Base-by-base conservation (phyloP, 2,797 vertebrate species). In the Platalea minor region DNA sequence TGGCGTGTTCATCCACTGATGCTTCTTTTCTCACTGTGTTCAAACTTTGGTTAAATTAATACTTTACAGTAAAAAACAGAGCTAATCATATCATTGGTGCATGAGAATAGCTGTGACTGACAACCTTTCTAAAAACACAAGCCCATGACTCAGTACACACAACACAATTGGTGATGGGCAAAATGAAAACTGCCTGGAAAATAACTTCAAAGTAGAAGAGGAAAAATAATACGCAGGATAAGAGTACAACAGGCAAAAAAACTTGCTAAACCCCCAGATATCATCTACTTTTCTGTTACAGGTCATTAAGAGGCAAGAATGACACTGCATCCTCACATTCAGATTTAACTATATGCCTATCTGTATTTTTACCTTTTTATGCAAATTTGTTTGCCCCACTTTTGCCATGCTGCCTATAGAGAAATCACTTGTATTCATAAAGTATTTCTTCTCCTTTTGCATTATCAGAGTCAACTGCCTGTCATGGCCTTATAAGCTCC, bases 31-130 rank as follows among this genome's bases (percentile, higher is more conserved):
- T 64, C 81, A n/a, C 87, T 78, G 79, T 86, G 78, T 86, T 91
- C 91, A 95, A 92, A 95, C 79, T 81, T 89, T 5, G 6, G 81
- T 92, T 85, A 96, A 91, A 96, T 85, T 88, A 91, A 91, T 92
- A 83, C 37, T 92, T 89, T 70, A 76, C 46, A 80, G 84, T 81
- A 89, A 87, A 96, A 89, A 81, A 4, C 39, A 63, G 37, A 92
- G 73, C 57, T 94, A 91, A 96, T 95, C 82, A 63, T 73, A 69
- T 64, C 43, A 33, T 19, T 61, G 64, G 73, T 94, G 73, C 73
- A 43, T 11, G 26, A 94, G 85, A 83, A 92, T 90, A 91, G 87
- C 85, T 86, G 63, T 96, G 92, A 96, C 65, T 92, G 89, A 96
- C 87, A 96, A 54, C 68, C 60, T 46, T 85, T 91, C 86, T 87